A percentile compares a stretch with the other conserved stretches of the same genome.
phyloP scores from a whole-genome alignment of 2,113 vertebrate species.

The Stictonetta naevosa region DNA sequence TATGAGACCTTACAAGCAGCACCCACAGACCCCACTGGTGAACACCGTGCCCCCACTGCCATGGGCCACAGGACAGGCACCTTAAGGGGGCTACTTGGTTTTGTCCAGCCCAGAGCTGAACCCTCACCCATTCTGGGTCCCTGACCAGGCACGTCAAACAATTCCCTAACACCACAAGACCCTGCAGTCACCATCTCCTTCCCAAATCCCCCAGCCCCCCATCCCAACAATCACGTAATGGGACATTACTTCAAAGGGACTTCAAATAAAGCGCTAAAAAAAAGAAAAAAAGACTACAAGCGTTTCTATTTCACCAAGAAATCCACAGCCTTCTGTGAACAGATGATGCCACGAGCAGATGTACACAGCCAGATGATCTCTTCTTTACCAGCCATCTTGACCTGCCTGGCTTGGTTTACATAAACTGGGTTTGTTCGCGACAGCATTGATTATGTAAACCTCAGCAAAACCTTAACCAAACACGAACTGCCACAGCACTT shows the following conservation, averaged over 20 bases:
- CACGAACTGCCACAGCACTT: neutral
- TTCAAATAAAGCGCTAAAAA: neutral
- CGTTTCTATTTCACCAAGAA: neutral
- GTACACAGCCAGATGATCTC: slow-evolving; percentile 34
- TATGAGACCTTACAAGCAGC: too few relatives aligned
- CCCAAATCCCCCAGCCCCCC: neutral
- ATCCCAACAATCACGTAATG: neutral
- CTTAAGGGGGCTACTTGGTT: neutral
- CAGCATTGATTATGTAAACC: slow-evolving; percentile 33
- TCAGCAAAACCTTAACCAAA: slow-evolving; percentile 26
- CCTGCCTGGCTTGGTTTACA: slow-evolving; percentile 50
- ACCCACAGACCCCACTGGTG: too few relatives aligned
- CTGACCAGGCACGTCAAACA: neutral
- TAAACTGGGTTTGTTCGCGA: slow-evolving; percentile 8
- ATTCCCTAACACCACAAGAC: rapidly evolving
- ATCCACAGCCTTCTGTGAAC: neutral
- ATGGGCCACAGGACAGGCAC: neutral
- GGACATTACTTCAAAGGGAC: neutral
- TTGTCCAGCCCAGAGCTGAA: too few relatives aligned
- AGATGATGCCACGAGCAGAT: slow-evolving; percentile 10
- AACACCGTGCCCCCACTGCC: neutral
- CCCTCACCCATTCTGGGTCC: rapidly evolving
- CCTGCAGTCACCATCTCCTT: neutral
- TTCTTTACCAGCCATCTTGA: slow-evolving; percentile 41
- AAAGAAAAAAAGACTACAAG: neutral